These are phyloP conservation scores for Drosophila serrata DNA, from an alignment of 1,140 invertebrate genomes.

Conservation along the genomic window DNA sequence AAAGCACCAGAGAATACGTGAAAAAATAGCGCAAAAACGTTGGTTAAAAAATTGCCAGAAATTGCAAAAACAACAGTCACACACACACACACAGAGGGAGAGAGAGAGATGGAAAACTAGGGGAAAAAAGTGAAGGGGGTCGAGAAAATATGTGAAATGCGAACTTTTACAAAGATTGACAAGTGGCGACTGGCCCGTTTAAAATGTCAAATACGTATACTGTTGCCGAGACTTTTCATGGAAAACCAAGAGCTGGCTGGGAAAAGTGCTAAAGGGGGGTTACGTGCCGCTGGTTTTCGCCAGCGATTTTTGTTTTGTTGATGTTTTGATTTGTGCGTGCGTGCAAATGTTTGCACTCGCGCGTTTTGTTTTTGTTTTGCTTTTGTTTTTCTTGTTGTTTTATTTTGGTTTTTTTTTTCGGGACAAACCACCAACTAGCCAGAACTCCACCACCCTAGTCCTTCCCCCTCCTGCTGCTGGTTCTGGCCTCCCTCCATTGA, in stretches of 20 bases:
- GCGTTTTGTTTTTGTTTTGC: slow-evolving; percentile 65
- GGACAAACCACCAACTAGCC: slow-evolving; percentile 44
- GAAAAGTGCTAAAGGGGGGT: slow-evolving; percentile 9
- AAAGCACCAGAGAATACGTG: slow-evolving; percentile 8
- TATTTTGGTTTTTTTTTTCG: slow-evolving; percentile 47
- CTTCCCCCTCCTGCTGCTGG: neutral
- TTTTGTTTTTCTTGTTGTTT: slow-evolving; percentile 37
- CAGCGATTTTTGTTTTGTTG: slow-evolving; percentile 74
- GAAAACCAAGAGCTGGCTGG: slow-evolving; percentile 24
- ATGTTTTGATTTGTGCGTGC: slow-evolving; percentile 83
- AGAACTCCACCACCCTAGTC: neutral
- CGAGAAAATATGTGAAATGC: slow-evolving; percentile 79
- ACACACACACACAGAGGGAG: slow-evolving; percentile 20
- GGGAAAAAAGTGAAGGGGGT: slow-evolving; percentile 39
- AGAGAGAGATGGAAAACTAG: slow-evolving; percentile 42
- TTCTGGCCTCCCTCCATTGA: neutral
- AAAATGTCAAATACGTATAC: slow-evolving; percentile 83
- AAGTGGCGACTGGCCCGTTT: slow-evolving; percentile 81
- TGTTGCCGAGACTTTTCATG: slow-evolving; percentile 78
- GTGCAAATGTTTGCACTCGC: slow-evolving; percentile 81
- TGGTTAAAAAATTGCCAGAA: slow-evolving; percentile 41
- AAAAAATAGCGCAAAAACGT: slow-evolving; percentile 15
- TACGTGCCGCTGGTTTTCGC: slow-evolving; percentile 68
- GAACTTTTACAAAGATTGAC: slow-evolving; percentile 83
- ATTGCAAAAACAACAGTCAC: slow-evolving; percentile 44